Percentiles rank a stretch among this genome's conserved stretches.
These are phyloP conservation scores for Pycnomerus fuliginosus DNA, from an alignment of 2,888 invertebrate genomes.

Conservation along the genomic window DNA sequence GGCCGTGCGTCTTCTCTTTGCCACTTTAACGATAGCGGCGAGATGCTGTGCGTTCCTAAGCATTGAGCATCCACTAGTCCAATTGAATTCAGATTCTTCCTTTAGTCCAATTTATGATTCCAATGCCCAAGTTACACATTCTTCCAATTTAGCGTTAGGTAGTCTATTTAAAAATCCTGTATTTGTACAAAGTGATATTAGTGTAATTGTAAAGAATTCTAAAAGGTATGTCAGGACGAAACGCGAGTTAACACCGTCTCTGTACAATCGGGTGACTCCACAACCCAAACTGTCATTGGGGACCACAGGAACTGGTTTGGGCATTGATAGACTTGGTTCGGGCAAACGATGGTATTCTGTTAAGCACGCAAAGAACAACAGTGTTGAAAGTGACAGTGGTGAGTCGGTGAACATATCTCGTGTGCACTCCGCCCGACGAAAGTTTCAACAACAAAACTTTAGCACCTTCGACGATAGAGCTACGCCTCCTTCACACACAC, in stretches of 20 bases:
- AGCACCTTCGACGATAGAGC: constrained; percentile 26
- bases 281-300: too few species aligned
- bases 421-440: constrained; percentile 22
- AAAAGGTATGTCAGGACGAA: constrained; percentile 34
- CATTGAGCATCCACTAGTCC: constrained; percentile 31
- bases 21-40: constrained; percentile 60
- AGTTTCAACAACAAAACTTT: constrained; percentile 26
- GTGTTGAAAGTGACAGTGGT: constrained; percentile 26
- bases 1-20: constrained; percentile 43
- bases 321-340: constrained; percentile 7
- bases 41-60: constrained; percentile 59
- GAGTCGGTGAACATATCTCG: constrained; percentile 27
- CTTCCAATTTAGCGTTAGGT: constrained; percentile 49
- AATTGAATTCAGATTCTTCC: constrained; percentile 32
- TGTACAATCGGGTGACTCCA: constrained; percentile 24
- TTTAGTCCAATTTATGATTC: constrained; percentile 44
- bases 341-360: constrained; percentile 12
- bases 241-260: constrained; percentile 29
- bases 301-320: constrained; percentile 9
- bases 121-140: constrained; percentile 40
- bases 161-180: constrained; percentile 37
- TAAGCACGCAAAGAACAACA: constrained; percentile 9
- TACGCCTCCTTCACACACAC: constrained; percentile 11
- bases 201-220: constrained; percentile 41
- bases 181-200: constrained; percentile 45